Conservation (phyloP, 92 coral and sea anemone species). For the Porites cylindrica region DNA sequence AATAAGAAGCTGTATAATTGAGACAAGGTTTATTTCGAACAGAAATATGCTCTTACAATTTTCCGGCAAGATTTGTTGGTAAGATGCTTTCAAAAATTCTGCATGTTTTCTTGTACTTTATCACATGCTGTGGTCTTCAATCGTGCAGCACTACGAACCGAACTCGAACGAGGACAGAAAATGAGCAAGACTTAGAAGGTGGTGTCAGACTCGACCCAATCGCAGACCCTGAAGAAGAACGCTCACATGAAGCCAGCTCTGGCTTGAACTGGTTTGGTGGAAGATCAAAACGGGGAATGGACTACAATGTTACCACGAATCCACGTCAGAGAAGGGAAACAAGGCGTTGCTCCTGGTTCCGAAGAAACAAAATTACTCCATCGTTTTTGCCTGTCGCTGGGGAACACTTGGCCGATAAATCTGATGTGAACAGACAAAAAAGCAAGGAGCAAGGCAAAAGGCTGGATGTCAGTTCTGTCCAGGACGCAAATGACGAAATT, state of each 20-base stretch:
- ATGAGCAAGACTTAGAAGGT: not conserved
- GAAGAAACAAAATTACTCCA: constrained; percentile 30
- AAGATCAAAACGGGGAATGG: not conserved
- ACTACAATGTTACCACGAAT: not conserved
- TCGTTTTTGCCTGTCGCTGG: not conserved
- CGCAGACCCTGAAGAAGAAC: constrained; percentile 20
- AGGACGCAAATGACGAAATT: constrained; percentile 17
- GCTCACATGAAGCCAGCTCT: too few species aligned
- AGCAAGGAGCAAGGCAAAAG: not conserved
- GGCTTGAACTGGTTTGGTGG: not conserved
- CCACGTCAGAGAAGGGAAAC: not conserved
- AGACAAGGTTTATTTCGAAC: not conserved
- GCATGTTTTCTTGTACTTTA: not conserved
- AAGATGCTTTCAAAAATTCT: constrained; percentile 10
- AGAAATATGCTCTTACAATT: not conserved
- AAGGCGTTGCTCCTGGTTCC: not conserved
- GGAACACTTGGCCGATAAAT: not conserved
- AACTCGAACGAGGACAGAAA: not conserved
- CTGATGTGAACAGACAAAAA: not conserved
- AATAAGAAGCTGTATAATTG: not conserved
- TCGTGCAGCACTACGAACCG: not conserved
- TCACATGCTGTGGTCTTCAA: constrained; percentile 10
- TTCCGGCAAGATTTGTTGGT: not conserved
- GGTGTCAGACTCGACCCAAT: not conserved
- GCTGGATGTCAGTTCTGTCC: not conserved